A percentile compares a stretch with the other conserved stretches of the same genome.
These are phyloP conservation scores for Hylyphantes graminicola DNA, from an alignment of 1,140 invertebrate species.

Conservation along the genomic window DNA sequence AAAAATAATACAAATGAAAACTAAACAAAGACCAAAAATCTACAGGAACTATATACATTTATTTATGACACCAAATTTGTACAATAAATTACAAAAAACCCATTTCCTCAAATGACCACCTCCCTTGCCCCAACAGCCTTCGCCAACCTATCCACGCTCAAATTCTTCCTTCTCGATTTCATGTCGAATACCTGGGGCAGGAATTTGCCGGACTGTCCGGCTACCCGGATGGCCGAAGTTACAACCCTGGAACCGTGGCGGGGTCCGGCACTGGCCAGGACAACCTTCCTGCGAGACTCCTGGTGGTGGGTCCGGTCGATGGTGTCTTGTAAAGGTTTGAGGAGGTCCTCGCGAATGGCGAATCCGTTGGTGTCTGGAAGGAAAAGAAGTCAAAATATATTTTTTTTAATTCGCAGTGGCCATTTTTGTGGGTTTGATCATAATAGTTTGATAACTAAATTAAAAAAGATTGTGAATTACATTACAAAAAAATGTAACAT, in stretches of 20 bases:
- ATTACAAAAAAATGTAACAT: not conserved
- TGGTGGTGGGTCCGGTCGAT: constrained; percentile 7
- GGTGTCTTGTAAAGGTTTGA: constrained; percentile 22
- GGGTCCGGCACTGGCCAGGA: not conserved
- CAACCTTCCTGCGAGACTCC: not conserved
- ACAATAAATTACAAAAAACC: too few species aligned
- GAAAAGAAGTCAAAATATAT: not conserved
- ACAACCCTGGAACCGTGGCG: constrained; percentile 18
- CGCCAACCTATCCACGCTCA: not conserved
- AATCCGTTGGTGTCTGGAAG: constrained; percentile 38
- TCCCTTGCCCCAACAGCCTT: constrained; percentile 5
- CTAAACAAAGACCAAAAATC: not conserved
- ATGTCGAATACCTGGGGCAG: constrained; percentile 33
- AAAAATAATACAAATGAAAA: not conserved
- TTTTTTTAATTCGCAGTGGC: not conserved
- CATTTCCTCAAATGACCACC: not conserved
- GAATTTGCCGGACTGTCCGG: constrained; percentile 36
- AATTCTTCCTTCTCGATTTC: not conserved
- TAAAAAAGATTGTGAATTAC: not conserved
- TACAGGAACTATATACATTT: constrained; percentile 14
- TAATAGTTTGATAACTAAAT: not conserved
- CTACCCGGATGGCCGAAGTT: constrained; percentile 31
- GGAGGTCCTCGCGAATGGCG: constrained; percentile 32
- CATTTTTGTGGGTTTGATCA: not conserved
- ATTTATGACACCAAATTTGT: not conserved